Conservation (phyloP, 2,888 invertebrate genomes). For the Hoplodrina ambigua region DNA sequence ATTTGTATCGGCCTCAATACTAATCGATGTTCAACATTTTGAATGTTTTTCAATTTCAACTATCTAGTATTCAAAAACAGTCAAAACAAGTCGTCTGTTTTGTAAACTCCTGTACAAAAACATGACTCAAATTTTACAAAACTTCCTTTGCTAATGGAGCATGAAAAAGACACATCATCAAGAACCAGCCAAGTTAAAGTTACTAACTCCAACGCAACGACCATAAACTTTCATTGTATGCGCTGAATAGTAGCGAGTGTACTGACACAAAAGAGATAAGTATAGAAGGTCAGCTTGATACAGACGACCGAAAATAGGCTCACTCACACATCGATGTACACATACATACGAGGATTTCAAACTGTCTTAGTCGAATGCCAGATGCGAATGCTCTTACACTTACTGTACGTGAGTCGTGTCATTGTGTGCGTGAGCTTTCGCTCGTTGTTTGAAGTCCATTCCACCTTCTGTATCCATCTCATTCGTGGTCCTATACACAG, state of each 20-base stretch:
- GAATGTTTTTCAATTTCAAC: neutral
- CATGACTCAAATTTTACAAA: constrained; percentile 35
- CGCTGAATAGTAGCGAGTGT: constrained; percentile 30
- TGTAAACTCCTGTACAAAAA: constrained; percentile 19
- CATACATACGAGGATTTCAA: no score
- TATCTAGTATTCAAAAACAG: neutral
- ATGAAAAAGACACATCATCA: constrained; percentile 49
- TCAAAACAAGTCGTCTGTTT: constrained; percentile 11
- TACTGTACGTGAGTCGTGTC: neutral
- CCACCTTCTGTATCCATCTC: neutral
- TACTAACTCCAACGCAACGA: constrained; percentile 18
- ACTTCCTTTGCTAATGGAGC: constrained; percentile 42
- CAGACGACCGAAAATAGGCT: neutral
- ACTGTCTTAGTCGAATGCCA: no score
- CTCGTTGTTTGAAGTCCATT: neutral
- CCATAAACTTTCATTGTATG: constrained; percentile 54
- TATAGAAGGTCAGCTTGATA: neutral
- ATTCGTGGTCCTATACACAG: constrained; percentile 15
- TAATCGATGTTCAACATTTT: neutral
- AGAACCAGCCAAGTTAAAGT: constrained; percentile 45
- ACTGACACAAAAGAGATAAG: neutral
- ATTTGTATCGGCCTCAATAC: neutral
- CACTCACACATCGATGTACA: neutral
- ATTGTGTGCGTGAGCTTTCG: neutral
- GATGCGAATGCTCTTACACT: no score